Evolutionary conservation across 2,888 invertebrate genomes (phyloP).

Genomic region (Erebia aethiops): DNA sequence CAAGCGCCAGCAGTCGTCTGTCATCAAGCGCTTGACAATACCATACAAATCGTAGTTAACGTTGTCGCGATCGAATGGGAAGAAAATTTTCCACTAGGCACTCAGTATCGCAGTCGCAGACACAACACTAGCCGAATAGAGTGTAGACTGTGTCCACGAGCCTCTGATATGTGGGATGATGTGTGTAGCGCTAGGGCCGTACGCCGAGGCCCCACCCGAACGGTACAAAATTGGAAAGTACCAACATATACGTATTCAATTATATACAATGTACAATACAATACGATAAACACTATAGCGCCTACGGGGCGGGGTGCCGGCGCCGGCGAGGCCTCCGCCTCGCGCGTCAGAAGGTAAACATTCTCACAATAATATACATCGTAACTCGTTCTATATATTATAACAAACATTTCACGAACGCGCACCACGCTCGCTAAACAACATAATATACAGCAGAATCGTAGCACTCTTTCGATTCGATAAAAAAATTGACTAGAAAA

Average conservation of each 20-base stretch:
- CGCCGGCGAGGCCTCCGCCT: constrained; percentile 61
- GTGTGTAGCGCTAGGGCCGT: constrained; percentile 72
- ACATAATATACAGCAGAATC: constrained; percentile 80
- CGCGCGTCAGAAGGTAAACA: constrained; percentile 72
- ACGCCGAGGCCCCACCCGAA: constrained; percentile 63
- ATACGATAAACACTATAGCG: constrained; percentile 71
- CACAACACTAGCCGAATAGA: constrained; percentile 19
- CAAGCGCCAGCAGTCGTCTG: no score
- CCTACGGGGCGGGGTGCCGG: constrained; percentile 67
- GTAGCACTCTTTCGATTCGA: constrained; percentile 78
- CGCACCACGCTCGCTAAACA: constrained; percentile 73
- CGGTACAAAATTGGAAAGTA: constrained; percentile 74
- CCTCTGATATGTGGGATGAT: constrained; percentile 81
- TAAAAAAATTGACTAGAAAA: constrained; percentile 83
- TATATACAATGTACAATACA: constrained; percentile 81
- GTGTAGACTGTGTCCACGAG: constrained; percentile 69
- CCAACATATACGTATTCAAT: constrained; percentile 71
- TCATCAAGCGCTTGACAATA: no score
- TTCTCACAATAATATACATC: constrained; percentile 81
- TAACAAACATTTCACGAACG: constrained; percentile 75
- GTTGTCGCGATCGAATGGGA: no score
- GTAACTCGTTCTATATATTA: constrained; percentile 79
- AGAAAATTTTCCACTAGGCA: no score
- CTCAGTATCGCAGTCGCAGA: background rate
- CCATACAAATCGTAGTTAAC: no score